Evolutionary conservation across 2,888 invertebrate genomes (phyloP).

Genomic region (Dryomyza anilis): DNA sequence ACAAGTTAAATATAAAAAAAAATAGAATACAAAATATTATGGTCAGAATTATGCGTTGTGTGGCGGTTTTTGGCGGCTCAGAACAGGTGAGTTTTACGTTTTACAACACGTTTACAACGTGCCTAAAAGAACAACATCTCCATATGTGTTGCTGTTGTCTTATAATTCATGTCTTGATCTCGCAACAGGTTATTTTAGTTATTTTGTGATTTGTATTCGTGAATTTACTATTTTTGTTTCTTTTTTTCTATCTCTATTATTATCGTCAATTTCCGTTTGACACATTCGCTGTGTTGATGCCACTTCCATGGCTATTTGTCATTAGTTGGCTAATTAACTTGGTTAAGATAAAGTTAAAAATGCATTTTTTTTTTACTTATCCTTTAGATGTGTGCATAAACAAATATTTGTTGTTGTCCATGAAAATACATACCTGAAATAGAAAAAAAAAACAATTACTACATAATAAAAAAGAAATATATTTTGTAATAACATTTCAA

Average conservation of each 20-base stretch:
- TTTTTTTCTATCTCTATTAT: constrained; percentile 2
- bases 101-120: background rate
- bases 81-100: constrained; percentile 12
- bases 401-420: background rate
- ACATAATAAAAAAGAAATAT: background rate
- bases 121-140: background rate
- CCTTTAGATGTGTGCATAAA: background rate
- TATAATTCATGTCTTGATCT: background rate
- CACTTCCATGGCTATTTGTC: background rate
- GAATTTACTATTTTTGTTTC: too few species aligned
- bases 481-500: background rate
- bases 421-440: background rate
- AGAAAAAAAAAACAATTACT: background rate
- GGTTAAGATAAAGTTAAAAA: constrained; percentile 6
- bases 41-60: too few species aligned
- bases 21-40: background rate
- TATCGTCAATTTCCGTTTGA: constrained; percentile 13
- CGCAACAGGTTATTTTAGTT: too few species aligned
- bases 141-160: background rate
- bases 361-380: constrained; percentile 1
- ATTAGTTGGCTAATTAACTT: background rate
- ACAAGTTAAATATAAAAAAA: constrained; percentile 43
- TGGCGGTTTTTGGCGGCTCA: background rate
- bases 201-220: too few species aligned
- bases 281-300: background rate